Percentiles rank a stretch among this genome's conserved stretches.
These are phyloP conservation scores for Apis mellifera DNA, from an alignment of 1,140 invertebrate species.

Conservation along the genomic window DNA sequence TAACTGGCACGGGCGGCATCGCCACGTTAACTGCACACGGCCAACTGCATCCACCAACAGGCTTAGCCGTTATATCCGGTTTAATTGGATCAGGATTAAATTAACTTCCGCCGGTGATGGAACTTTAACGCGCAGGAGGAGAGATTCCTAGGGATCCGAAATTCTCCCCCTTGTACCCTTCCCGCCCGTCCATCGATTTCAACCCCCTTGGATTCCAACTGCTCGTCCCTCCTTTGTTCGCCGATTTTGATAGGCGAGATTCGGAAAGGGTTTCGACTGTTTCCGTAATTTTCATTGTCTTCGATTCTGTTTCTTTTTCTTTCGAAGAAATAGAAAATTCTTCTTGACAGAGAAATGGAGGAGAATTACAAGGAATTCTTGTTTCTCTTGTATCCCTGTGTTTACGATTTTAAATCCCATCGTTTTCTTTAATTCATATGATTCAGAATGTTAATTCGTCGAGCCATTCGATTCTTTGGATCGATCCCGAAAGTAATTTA, in stretches of 20 bases:
- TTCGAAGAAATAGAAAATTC: no score
- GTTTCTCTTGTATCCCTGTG: no score
- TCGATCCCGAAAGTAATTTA: no score
- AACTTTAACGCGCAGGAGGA: constrained; percentile 44
- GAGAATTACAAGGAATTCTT: no score
- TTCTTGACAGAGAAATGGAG: no score
- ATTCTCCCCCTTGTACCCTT: background rate
- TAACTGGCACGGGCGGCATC: constrained; percentile 55
- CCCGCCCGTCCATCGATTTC: constrained; percentile 22
- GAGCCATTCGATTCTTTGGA: no score
- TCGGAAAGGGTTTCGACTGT: background rate
- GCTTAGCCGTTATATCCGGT: constrained; percentile 65
- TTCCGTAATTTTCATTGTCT: constrained; percentile 14
- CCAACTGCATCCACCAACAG: constrained; percentile 56
- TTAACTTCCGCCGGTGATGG: constrained; percentile 68
- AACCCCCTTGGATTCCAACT: background rate
- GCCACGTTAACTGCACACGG: constrained; percentile 53
- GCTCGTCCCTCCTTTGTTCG: background rate
- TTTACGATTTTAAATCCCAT: no score
- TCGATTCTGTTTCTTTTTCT: no score
- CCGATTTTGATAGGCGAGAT: constrained; percentile 23
- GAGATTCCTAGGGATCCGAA: constrained; percentile 13
- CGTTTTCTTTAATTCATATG: no score
- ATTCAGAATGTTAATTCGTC: no score
- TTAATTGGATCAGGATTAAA: constrained; percentile 72